phyloP scores from a whole-genome alignment of 2,113 vertebrate genomes.

The Sisor rabdophorus region DNA sequence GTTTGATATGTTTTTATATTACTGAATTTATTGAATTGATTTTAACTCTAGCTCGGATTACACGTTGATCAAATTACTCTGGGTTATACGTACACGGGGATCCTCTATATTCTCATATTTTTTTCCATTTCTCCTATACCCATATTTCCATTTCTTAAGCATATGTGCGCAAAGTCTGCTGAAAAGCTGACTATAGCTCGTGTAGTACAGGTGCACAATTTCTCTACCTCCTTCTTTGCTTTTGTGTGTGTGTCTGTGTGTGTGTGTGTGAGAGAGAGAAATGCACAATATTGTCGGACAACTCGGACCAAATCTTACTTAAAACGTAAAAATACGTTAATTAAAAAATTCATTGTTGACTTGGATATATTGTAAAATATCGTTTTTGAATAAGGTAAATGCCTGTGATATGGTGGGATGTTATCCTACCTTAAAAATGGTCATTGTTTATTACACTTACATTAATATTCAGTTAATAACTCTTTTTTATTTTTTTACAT shows the following conservation, averaged over 20 bases:
- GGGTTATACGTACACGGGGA: conserved; percentile 46
- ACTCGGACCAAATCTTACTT: background rate
- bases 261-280: background rate
- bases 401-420: background rate
- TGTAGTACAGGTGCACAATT: conserved; percentile 51
- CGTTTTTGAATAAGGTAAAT: background rate
- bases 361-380: background rate
- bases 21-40: conserved; percentile 33
- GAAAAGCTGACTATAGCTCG: conserved; percentile 41
- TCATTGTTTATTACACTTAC: background rate
- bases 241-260: conserved; percentile 4
- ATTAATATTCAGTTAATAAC: background rate
- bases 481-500: background rate
- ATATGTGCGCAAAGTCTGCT: conserved; percentile 50
- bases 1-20: background rate
- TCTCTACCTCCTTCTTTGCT: background rate
- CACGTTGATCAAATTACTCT: conserved; percentile 45
- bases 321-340: background rate
- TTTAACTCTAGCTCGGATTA: conserved; percentile 8
- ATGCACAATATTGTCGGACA: background rate
- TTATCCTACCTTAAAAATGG: background rate
- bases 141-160: conserved; percentile 37
- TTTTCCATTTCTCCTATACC: background rate
- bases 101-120: conserved; percentile 24
- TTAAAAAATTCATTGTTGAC: background rate